These are phyloP conservation scores for Calosoma granatense DNA, from an alignment of 1,140 invertebrate species.

Conservation along the genomic window DNA sequence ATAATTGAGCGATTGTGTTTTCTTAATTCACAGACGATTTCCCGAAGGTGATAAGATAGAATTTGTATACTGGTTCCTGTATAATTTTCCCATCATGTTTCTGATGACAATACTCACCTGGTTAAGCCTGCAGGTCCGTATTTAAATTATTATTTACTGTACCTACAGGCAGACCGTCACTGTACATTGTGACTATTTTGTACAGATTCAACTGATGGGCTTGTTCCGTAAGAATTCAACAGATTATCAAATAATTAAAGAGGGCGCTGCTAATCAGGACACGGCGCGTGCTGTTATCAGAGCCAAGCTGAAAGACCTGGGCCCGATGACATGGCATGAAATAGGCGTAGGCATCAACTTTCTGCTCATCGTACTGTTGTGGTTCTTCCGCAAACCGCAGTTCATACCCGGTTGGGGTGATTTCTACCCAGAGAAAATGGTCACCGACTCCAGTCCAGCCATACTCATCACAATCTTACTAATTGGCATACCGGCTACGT, in stretches of 20 bases:
- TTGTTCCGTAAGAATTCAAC: slow-evolving; percentile 43
- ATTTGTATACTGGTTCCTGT: slow-evolving; percentile 11
- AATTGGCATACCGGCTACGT: slow-evolving; percentile 65
- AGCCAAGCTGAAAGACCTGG: slow-evolving; percentile 59
- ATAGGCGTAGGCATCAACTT: slow-evolving; percentile 60
- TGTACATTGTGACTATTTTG: too few relatives aligned
- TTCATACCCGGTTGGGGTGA: slow-evolving; percentile 67
- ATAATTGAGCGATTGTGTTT: too few relatives aligned
- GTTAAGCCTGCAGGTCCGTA: slow-evolving; percentile 1
- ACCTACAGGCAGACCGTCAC: too few relatives aligned
- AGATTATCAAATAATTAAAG: slow-evolving; percentile 43
- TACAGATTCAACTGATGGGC: slow-evolving; percentile 8
- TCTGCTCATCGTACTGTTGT: slow-evolving; percentile 61
- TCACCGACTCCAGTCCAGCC: slow-evolving; percentile 65
- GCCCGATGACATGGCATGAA: slow-evolving; percentile 69
- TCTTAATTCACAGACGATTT: too few relatives aligned
- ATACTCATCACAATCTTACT: slow-evolving; percentile 63
- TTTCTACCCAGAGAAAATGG: slow-evolving; percentile 34
- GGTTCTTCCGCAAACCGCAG: slow-evolving; percentile 73
- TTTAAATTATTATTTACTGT: not conserved
- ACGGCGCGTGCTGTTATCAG: slow-evolving; percentile 50
- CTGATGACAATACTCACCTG: not conserved
- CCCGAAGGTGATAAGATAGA: slow-evolving; percentile 2
- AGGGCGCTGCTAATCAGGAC: slow-evolving; percentile 45
- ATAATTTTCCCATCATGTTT: slow-evolving; percentile 11